Evolutionary conservation across 2,113 vertebrate species (phyloP).

Genomic region (Atlantisia rogersi): DNA sequence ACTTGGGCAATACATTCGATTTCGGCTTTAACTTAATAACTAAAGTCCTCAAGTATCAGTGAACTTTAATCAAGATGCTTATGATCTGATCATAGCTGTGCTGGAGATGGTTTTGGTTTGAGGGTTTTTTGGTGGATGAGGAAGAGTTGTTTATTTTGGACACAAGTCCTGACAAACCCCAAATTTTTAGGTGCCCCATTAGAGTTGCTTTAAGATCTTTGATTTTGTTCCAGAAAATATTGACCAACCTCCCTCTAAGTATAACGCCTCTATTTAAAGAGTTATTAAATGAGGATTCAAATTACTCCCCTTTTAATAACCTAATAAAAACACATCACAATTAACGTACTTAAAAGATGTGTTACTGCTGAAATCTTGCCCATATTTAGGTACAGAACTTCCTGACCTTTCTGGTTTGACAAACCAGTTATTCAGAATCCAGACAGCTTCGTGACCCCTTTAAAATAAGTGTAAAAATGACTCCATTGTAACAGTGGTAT

Average conservation of each 20-base stretch:
- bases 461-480: neutral
- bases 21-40: neutral
- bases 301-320: neutral
- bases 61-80: neutral
- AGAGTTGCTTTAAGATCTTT: neutral
- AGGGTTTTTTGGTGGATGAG: neutral
- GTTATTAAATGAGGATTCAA: conserved; percentile 30
- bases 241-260: neutral
- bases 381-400: neutral
- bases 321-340: neutral
- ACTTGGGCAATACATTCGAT: neutral
- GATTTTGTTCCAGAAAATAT: conserved; percentile 9
- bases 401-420: neutral
- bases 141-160: conserved; percentile 4
- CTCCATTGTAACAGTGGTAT: neutral
- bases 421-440: neutral
- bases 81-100: neutral
- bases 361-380: neutral
- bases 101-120: neutral
- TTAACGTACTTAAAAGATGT: neutral
- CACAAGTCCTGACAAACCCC: neutral
- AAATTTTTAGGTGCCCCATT: neutral
- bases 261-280: neutral
- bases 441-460: neutral
- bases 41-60: neutral